Conservation (phyloP, 2,113 vertebrate species). For the Callaeas wilsoni region DNA sequence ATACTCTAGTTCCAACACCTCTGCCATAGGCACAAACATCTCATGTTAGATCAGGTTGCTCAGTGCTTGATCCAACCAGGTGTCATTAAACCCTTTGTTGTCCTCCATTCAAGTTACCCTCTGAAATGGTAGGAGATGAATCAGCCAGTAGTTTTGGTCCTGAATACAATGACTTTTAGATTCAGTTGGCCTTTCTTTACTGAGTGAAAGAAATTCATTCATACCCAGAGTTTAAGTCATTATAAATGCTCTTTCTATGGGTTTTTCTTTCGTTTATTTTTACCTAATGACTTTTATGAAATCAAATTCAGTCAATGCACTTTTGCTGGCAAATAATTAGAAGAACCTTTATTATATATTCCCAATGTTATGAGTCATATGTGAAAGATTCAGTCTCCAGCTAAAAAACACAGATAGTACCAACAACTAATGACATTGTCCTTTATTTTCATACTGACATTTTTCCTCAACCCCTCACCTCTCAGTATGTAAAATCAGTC, state of each 20-base stretch:
- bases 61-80: not conserved
- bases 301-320: not conserved
- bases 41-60: not conserved
- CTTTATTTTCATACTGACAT: not conserved
- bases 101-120: not conserved
- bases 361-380: not conserved
- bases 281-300: not conserved
- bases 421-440: not conserved
- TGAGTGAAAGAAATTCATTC: not conserved
- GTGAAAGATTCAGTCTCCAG: not conserved
- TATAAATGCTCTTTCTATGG: not conserved
- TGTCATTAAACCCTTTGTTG: not conserved
- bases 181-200: not conserved
- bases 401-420: not conserved
- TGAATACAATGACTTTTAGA: not conserved
- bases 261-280: not conserved
- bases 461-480: not conserved
- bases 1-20: not conserved
- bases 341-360: not conserved
- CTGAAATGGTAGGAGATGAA: not conserved
- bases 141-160: not conserved
- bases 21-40: not conserved
- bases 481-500: not conserved
- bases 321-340: not conserved
- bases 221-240: not conserved